phyloP scores from a whole-genome alignment of 2,888 invertebrate species.

The Lagria hirta region DNA sequence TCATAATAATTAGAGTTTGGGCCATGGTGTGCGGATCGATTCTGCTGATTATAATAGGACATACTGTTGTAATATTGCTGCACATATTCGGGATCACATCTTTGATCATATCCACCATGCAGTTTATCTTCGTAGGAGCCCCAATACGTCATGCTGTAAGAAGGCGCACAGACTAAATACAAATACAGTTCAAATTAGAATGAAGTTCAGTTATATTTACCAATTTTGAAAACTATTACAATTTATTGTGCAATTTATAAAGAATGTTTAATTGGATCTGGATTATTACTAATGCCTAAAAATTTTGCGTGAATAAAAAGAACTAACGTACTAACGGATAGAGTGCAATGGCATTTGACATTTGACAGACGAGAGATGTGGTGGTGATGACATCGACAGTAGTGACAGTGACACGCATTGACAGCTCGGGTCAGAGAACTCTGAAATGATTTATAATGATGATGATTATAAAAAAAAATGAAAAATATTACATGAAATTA shows the following conservation, averaged over 20 bases:
- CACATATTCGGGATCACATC: slow-evolving; percentile 18
- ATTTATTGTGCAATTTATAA: slow-evolving; percentile 13
- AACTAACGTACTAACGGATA: no score
- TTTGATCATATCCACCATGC: slow-evolving; percentile 14
- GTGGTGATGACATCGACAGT: background rate
- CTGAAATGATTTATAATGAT: no score
- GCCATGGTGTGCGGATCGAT: slow-evolving; percentile 8
- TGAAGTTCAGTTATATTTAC: slow-evolving; percentile 7
- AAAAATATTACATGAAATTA: no score
- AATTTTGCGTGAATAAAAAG: slow-evolving; percentile 10
- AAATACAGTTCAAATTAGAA: background rate
- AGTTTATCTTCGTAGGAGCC: slow-evolving; percentile 13
- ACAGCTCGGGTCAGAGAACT: no score
- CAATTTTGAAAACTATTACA: slow-evolving; percentile 4
- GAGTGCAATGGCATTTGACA: slow-evolving; percentile 12
- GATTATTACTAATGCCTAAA: slow-evolving; percentile 8
- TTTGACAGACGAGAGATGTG: slow-evolving; percentile 1
- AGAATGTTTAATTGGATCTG: slow-evolving; percentile 5
- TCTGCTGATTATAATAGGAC: slow-evolving; percentile 15
- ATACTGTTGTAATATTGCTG: slow-evolving; percentile 15
- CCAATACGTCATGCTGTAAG: slow-evolving; percentile 24
- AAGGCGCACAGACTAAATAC: background rate
- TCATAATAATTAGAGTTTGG: slow-evolving; percentile 8
- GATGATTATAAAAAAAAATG: no score
- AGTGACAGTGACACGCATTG: background rate